Evolutionary conservation across 2,113 vertebrate genomes (phyloP).

Genomic region (Gymnocephalus cernua): DNA sequence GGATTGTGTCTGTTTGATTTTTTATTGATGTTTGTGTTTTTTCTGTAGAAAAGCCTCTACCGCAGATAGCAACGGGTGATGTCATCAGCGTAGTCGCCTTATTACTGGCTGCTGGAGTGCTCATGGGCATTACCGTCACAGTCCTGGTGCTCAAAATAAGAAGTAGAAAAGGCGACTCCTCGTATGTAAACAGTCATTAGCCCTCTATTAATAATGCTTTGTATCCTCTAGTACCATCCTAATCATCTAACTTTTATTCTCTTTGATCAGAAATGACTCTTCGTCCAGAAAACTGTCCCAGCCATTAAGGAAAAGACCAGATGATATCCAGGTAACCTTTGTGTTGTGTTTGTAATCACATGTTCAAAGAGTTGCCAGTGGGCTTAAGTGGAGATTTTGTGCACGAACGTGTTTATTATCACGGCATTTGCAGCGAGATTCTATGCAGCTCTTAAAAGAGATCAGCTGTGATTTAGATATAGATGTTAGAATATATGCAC

Average conservation of each 20-base stretch:
- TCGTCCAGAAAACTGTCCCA: conserved; percentile 72
- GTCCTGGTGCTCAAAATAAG: conserved; percentile 83
- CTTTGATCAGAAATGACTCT: conserved; percentile 63
- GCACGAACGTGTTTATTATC: not conserved
- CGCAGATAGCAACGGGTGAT: conserved; percentile 77
- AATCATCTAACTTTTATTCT: not conserved
- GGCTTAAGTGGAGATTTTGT: not conserved
- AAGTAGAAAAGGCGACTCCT: conserved; percentile 73
- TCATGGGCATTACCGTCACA: conserved; percentile 81
- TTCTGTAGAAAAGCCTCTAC: conserved; percentile 79
- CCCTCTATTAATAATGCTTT: not conserved
- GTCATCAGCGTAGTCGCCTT: conserved; percentile 83
- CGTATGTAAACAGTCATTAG: conserved; percentile 69
- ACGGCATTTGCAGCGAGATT: not conserved
- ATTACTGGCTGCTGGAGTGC: conserved; percentile 81
- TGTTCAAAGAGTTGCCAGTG: not conserved
- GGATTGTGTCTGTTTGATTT: not conserved
- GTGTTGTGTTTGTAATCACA: not conserved
- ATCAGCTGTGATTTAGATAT: not conserved
- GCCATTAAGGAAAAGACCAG: conserved; percentile 73
- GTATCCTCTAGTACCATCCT: not conserved
- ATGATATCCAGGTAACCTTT: conserved; percentile 75
- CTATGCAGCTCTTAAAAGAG: not conserved
- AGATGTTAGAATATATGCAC: no score
- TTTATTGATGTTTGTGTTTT: conserved; percentile 2